Evolutionary conservation across 35 echinoderm and acorn worm species (phyloP).

Genomic region (Acanthaster planci): DNA sequence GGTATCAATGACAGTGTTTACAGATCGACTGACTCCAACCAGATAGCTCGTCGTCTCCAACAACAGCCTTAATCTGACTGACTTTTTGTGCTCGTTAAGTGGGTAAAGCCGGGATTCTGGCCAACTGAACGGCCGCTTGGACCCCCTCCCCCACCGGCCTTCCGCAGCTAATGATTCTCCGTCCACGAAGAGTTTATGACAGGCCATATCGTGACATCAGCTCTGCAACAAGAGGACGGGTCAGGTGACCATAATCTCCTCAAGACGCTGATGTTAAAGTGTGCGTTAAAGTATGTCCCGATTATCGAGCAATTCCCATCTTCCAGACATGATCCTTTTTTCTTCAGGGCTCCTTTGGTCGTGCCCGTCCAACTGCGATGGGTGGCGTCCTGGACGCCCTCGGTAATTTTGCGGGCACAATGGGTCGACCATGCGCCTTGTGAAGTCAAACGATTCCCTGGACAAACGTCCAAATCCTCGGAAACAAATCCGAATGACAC

Average conservation of each 20-base stretch:
- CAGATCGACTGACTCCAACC: background rate
- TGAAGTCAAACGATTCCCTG: no score
- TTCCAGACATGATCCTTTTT: background rate
- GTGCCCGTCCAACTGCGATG: background rate
- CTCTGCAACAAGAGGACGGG: background rate
- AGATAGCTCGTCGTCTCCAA: background rate
- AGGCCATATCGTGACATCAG: constrained; percentile 1
- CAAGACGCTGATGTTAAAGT: constrained; percentile 28
- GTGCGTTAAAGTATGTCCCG: constrained; percentile 5
- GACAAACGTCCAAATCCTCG: no score
- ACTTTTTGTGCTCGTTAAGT: constrained; percentile 1
- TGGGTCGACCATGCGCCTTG: no score
- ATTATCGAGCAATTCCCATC: constrained; percentile 7
- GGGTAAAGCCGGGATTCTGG: background rate
- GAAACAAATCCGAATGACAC: no score
- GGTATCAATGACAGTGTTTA: constrained; percentile 1
- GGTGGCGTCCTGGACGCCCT: background rate
- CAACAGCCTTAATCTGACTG: constrained; percentile 26
- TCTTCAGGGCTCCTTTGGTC: background rate
- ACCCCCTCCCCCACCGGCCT: background rate
- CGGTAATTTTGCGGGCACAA: no score
- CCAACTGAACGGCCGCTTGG: background rate
- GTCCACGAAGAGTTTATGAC: background rate
- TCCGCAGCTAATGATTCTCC: background rate
- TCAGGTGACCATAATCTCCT: background rate